Conservation (phyloP, 2,888 invertebrate species). For the Hermodice carunculata region DNA sequence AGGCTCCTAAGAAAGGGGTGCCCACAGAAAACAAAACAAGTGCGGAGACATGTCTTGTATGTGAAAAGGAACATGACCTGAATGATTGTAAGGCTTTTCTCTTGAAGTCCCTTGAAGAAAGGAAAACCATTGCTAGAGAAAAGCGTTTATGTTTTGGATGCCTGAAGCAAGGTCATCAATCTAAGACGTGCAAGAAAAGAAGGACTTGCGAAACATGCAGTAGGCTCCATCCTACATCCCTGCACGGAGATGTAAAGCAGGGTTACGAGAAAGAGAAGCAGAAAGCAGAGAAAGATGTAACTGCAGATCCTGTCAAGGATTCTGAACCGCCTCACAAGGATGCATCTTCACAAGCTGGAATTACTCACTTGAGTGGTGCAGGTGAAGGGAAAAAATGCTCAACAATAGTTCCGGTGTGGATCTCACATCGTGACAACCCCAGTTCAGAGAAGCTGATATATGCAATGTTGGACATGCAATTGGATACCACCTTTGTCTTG, state of each 20-base stretch:
- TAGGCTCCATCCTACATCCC: too few relatives aligned
- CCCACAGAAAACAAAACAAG: too few relatives aligned
- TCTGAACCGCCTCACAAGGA: too few relatives aligned
- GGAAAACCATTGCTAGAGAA: slow-evolving; percentile 8
- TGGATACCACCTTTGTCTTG: slow-evolving; percentile 31
- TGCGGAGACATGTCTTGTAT: not conserved
- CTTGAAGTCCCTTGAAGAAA: not conserved
- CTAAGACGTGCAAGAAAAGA: too few relatives aligned
- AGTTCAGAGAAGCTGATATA: slow-evolving; percentile 37
- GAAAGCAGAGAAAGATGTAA: too few relatives aligned
- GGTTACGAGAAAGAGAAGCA: too few relatives aligned
- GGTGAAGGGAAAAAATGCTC: slow-evolving; percentile 5
- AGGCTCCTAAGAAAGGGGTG: too few relatives aligned
- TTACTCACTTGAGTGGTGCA: too few relatives aligned
- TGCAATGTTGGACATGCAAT: slow-evolving; percentile 42
- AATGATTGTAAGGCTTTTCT: not conserved
- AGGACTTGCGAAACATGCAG: too few relatives aligned
- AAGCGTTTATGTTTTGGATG: slow-evolving; percentile 44
- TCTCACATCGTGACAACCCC: slow-evolving; percentile 28
- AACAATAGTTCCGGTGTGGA: slow-evolving; percentile 41
- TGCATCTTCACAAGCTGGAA: too few relatives aligned
- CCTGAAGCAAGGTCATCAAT: slow-evolving; percentile 37
- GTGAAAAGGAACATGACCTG: not conserved
- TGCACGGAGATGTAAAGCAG: too few relatives aligned
- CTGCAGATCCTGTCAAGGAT: too few relatives aligned